Evolutionary conservation across 2,888 invertebrate genomes (phyloP), one percentile per base, ranked within the genome.

Genomic region (Trichopoda pennipes): DNA sequence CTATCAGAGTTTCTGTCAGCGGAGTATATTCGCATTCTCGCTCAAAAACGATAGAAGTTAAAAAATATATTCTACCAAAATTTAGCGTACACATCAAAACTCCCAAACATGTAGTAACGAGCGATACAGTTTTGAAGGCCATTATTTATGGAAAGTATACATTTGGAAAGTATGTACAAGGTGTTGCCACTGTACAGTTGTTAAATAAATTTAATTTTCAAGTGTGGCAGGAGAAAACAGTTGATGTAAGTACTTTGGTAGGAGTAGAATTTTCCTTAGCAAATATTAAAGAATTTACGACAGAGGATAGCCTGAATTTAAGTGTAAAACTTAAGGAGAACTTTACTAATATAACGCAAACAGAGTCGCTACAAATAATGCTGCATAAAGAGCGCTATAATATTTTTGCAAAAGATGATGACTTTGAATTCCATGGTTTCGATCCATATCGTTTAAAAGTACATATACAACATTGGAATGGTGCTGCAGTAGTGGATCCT

Each of bases 1-100:
- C 94, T 78, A 95, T 98, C 86, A 94, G 94, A 85, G 94, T 94
- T 0, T 92, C 91, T 17, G 10, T 81, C 0, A 86, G 84, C 9
- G 77, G 76, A 10, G 85, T 82, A 0, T 28, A n/a, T 1, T 28
- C 58, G 0, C 10, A 23, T 12, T 6, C 68, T 1, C 70, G 83
- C 9, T 56, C 47, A 0, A 87, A 90, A 80, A 58, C 77, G 0
- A 68, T 86, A 32, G 66, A 80, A 9, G 85, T 86, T 35, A 82
- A 84, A 42, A 83, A 84, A 55, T 86, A 86, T 61, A 83, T 83
- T n/a, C 35, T 86, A 47, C 86, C 86, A 7, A 85, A 85, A 55
- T 87, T 85, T 68, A 83, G 84, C 58, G 84, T 85, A 7, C 19
- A 66, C 55, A 83, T 81, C 4, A 60, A 76, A 10, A 28, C 53